A percentile compares a stretch with the other conserved stretches of the same genome.
phyloP scores from a whole-genome alignment of 2,797 vertebrate species.

The Cheracebus regulus region DNA sequence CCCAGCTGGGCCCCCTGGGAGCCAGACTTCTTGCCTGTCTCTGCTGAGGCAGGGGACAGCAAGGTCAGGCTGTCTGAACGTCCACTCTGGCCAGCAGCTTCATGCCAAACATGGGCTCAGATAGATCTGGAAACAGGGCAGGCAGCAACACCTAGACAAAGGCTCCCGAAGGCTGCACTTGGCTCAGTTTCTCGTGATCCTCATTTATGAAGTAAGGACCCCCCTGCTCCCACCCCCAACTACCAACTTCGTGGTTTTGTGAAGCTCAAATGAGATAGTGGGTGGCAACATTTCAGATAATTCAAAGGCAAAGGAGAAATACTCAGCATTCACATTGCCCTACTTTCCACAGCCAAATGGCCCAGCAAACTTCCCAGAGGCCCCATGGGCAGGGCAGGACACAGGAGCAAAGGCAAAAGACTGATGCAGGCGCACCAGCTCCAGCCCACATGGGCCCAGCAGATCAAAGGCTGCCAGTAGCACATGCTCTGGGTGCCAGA shows the following conservation, averaged over 20 bases:
- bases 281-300: background rate
- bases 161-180: background rate
- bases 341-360: background rate
- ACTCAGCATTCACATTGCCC: background rate
- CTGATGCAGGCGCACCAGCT: fast-evolving
- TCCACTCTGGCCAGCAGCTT: background rate
- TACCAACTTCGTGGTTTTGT: background rate
- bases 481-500: background rate
- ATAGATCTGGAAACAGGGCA: background rate
- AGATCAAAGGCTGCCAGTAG: background rate
- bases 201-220: background rate
- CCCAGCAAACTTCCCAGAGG: background rate
- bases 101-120: background rate
- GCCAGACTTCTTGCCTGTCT: background rate
- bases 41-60: background rate
- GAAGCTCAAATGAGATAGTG: background rate
- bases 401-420: background rate
- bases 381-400: fast-evolving
- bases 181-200: background rate
- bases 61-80: background rate
- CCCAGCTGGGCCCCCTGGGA: fast-evolving
- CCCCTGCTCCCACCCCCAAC: too few species aligned
- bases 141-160: background rate
- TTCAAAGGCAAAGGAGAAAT: background rate
- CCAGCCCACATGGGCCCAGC: fast-evolving